A percentile compares a stretch with the other conserved stretches of the same genome.
Conservation (phyloP, 2,888 invertebrate species). For the Sthenelais limicola region DNA sequence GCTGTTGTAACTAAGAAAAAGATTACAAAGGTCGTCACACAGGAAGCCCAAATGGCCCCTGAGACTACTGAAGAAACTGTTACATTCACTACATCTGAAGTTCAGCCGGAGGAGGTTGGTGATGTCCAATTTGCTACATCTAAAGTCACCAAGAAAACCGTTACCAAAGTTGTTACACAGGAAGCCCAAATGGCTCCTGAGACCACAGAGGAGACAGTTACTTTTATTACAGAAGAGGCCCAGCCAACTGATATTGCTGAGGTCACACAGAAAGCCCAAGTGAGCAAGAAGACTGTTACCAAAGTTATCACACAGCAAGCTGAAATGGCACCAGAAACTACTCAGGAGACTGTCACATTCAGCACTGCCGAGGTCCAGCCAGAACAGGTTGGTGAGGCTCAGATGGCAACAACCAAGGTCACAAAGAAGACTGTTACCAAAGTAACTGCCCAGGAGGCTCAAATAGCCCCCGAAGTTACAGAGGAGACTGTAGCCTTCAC, state of each 20-base stretch:
- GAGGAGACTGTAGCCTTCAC: neutral
- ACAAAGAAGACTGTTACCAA: conserved; percentile 41
- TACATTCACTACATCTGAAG: neutral
- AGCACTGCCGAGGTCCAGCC: conserved; percentile 33
- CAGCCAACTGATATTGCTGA: conserved; percentile 1
- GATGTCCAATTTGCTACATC: no score
- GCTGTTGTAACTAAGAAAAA: neutral
- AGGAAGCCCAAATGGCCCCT: neutral
- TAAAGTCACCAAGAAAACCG: conserved; percentile 46
- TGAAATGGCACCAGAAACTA: conserved; percentile 34
- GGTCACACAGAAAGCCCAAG: conserved; percentile 4
- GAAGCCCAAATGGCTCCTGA: conserved; percentile 43
- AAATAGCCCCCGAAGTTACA: conserved; percentile 22
- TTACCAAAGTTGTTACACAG: conserved; percentile 41
- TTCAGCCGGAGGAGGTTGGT: neutral
- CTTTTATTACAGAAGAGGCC: conserved; percentile 41
- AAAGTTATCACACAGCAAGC: conserved; percentile 26
- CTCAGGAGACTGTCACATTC: conserved; percentile 40
- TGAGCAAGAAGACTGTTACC: neutral
- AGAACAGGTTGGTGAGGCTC: conserved; percentile 17
- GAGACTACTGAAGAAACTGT: neutral
- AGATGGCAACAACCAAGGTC: conserved; percentile 44
- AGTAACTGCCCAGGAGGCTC: conserved; percentile 39
- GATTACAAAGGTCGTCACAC: conserved; percentile 5
- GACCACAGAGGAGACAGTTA: conserved; percentile 41